Evolutionary conservation across 2,888 invertebrate genomes (phyloP).

Genomic region (Plebejus argus): DNA sequence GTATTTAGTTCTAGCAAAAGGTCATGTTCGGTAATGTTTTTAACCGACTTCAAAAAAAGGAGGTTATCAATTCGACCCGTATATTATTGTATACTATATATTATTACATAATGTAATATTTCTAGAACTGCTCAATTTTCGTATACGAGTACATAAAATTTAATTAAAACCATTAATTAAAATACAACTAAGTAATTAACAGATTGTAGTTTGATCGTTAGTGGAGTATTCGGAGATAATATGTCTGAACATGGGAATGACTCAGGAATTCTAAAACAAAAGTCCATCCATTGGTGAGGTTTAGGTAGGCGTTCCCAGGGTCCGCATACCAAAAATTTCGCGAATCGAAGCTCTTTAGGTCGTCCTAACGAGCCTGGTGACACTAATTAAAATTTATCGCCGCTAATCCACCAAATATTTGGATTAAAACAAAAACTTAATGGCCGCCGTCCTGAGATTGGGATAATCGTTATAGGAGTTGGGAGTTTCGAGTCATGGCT

Average conservation of each 20-base stretch:
- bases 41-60: too few species aligned
- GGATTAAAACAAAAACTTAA: slow-evolving; percentile 27
- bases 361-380: slow-evolving; percentile 52
- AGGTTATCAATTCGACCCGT: too few species aligned
- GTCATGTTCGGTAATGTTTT: too few species aligned
- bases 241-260: slow-evolving; percentile 21
- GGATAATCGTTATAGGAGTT: neutral
- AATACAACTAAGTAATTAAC: neutral
- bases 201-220: neutral
- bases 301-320: slow-evolving; percentile 45
- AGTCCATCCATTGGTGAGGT: slow-evolving; percentile 36
- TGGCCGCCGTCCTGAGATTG: neutral
- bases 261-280: slow-evolving; percentile 32
- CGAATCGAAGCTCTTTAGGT: slow-evolving; percentile 55
- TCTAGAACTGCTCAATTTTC: too few species aligned
- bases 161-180: neutral
- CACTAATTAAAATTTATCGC: slow-evolving; percentile 57
- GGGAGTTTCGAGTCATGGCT: neutral
- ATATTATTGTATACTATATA: too few species aligned
- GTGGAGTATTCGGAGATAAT: slow-evolving; percentile 2
- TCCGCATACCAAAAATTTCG: slow-evolving; percentile 51
- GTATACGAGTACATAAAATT: too few species aligned
- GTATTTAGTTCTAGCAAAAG: too few species aligned
- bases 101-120: too few species aligned
- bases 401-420: slow-evolving; percentile 33